Base-by-base conservation (phyloP, 2,113 vertebrate genomes). In the Festucalex cinctus region DNA sequence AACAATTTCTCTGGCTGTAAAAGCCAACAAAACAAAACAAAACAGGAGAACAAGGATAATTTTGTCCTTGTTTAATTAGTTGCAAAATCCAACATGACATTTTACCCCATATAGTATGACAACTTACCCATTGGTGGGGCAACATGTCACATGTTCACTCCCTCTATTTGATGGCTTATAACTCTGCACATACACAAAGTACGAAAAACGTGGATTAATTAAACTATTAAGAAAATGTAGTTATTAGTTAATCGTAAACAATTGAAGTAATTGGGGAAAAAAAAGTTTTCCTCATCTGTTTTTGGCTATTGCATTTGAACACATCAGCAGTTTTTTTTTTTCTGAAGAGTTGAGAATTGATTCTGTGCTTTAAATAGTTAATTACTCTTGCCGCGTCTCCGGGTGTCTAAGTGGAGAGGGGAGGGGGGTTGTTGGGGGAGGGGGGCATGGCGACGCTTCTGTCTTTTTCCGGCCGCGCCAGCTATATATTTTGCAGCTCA, bases 401-500 rank as follows among this genome's bases (percentile, higher is more conserved):
- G 76, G 68, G 80, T 75, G 84, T 86, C 85, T 91, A 80, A 84
- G 66, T 83, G 84, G 70, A 73, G 86, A 82, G 76, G 72, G 56
- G 66, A 67, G 6, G 14, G 65, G 76, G 39, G 46, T 70, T 65
- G 77, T 70, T 36, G 62, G 60, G 80, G 77, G 28, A 69, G 70
- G 78, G 74, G 41, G 63, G 63, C 82, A 77, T 74, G 83, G 85
- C 85, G 76, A 78, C 80, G 80, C 83, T 70, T 79, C 78, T 85
- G 76, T 86, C 79, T 79, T 88, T 90, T 90, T 86, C 87, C 88
- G 84, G 77, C 63, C 74, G 75, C 88, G 81, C 76, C 83, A 86
- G 83, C 83, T 85, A 85, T 88, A 89, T 91, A 91, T 91, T 90
- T 91, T 89, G 88, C 85, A 86, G 90, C 86, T 90, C 88, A 85